phyloP scores from a whole-genome alignment of 2,797 vertebrate genomes.

The Micrastur ruficollis region DNA sequence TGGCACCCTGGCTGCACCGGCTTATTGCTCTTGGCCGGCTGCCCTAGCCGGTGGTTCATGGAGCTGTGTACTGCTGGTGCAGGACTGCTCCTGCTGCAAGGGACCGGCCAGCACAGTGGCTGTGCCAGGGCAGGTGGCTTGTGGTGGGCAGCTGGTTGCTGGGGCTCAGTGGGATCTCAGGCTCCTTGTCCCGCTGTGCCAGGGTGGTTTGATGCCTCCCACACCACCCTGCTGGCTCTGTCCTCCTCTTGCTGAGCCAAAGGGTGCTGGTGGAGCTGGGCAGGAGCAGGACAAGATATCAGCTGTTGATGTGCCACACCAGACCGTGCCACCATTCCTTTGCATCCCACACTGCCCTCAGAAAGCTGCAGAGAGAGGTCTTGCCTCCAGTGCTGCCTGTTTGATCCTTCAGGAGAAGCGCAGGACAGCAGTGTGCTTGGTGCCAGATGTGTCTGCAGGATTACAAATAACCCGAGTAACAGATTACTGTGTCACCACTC shows the following conservation, averaged over 20 bases:
- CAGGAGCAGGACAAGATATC: accelerated
- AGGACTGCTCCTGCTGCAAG: not conserved
- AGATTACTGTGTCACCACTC: slow-evolving; percentile 33
- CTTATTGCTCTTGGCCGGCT: not conserved
- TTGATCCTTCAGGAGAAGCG: not conserved
- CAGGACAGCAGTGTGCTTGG: accelerated
- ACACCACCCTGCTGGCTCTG: not conserved
- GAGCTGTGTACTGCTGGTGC: accelerated
- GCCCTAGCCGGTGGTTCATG: accelerated
- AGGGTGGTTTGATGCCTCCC: not conserved
- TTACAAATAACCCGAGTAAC: not conserved
- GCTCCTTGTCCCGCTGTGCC: not conserved
- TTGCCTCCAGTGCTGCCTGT: not conserved
- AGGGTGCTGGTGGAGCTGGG: not conserved
- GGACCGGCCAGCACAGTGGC: not conserved
- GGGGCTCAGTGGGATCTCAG: not conserved
- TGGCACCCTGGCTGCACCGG: not conserved
- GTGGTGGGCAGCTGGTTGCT: not conserved
- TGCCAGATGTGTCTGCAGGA: not conserved
- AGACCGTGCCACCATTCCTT: not conserved
- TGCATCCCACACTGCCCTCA: accelerated
- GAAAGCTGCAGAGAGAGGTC: not conserved
- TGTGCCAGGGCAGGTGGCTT: not conserved
- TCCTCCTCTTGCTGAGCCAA: not conserved
- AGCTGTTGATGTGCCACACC: not conserved